These are phyloP conservation scores for Theonella swinhoei DNA, from an alignment of 37 sponge, comb jelly and placozoan species.

Conservation along the genomic window DNA sequence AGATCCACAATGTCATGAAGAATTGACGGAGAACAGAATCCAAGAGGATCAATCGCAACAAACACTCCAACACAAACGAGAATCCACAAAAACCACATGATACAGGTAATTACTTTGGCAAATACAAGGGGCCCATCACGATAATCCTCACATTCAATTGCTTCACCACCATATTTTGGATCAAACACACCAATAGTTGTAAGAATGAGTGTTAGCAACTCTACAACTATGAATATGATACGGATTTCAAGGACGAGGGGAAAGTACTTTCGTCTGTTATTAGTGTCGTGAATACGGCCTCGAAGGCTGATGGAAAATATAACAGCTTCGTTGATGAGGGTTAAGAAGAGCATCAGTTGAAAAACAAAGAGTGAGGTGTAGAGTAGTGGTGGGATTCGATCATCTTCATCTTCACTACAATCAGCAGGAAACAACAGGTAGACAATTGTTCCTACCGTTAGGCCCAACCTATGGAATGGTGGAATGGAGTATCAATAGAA, in stretches of 20 bases:
- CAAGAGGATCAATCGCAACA: slow-evolving; percentile 17
- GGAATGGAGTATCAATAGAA: too few relatives aligned
- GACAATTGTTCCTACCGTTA: background rate
- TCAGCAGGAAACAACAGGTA: background rate
- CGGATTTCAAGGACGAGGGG: background rate
- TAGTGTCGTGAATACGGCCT: slow-evolving; percentile 2
- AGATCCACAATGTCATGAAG: background rate
- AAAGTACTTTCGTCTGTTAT: slow-evolving; percentile 1
- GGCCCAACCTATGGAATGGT: background rate
- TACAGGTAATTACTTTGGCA: slow-evolving; percentile 5
- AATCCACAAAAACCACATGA: background rate
- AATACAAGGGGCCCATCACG: slow-evolving; percentile 31
- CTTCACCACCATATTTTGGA: background rate
- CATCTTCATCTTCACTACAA: background rate
- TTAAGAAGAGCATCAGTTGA: background rate
- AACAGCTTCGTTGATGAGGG: slow-evolving; percentile 11
- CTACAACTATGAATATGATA: background rate
- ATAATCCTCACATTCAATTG: slow-evolving; percentile 5
- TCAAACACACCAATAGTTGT: slow-evolving; percentile 4
- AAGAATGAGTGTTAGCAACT: background rate
- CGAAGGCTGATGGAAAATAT: slow-evolving; percentile 14
- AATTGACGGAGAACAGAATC: background rate
- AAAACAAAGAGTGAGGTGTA: slow-evolving; percentile 24
- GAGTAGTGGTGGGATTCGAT: slow-evolving; percentile 21
- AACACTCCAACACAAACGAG: background rate